Conservation (phyloP, 1,140 invertebrate species). For the Wiebesia pumilae region DNA sequence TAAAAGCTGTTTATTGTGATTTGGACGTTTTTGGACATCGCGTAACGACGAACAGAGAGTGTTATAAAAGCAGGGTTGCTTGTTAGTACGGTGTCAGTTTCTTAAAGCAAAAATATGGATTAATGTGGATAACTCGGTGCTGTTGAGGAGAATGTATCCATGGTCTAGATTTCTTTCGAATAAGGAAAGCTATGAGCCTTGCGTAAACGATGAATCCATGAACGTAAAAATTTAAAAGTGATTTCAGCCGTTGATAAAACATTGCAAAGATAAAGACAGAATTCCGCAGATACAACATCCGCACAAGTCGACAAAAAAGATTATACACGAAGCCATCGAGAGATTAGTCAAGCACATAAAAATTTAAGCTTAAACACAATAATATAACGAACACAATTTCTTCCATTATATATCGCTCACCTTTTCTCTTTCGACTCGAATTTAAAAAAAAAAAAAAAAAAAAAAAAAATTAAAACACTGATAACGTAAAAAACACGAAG, state of each 20-base stretch:
- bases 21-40: conserved; percentile 2
- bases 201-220: conserved; percentile 14
- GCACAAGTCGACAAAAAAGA: not conserved
- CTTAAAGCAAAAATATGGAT: conserved; percentile 25
- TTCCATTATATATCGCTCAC: conserved; percentile 43
- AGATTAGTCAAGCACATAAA: conserved; percentile 48
- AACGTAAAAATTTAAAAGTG: conserved; percentile 14
- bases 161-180: not conserved
- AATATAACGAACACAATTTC: conserved; percentile 35
- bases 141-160: not conserved
- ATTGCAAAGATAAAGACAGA: not conserved
- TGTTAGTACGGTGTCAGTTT: conserved; percentile 37
- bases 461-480: conserved; percentile 35
- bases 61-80: conserved; percentile 17
- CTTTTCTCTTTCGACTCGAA: conserved; percentile 55
- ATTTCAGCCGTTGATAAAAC: conserved; percentile 28
- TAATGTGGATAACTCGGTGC: not conserved
- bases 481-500: conserved; percentile 18
- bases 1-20: conserved; percentile 8
- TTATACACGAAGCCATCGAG: conserved; percentile 32
- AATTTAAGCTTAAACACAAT: conserved; percentile 31
- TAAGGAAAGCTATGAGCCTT: not conserved
- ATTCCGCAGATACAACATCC: conserved; percentile 11
- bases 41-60: conserved; percentile 23
- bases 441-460: conserved; percentile 38